Base-by-base conservation (phyloP, 1,140 invertebrate species). In the Drosophila bifasciata region DNA sequence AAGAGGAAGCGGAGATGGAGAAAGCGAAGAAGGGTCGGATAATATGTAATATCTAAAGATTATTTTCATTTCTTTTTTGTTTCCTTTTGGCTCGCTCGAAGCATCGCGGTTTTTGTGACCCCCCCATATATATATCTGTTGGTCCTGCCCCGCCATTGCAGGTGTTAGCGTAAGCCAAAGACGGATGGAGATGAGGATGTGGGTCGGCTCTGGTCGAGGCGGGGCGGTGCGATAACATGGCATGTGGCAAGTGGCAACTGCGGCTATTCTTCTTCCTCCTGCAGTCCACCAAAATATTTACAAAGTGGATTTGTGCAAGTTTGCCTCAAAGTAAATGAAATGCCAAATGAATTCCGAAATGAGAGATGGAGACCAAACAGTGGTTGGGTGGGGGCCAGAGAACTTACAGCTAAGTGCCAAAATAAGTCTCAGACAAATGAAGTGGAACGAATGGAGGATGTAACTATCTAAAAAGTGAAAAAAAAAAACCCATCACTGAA, bases 41-140 rank as follows among this genome's bases (percentile, higher is more conserved):
- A 86, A 86, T 75, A 62, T 81, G 83, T 81, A 81, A 88, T 81
- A 86, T 88, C 81, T 59, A 61, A 88, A 70, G 81, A 81, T 88
- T 81, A 86, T 86, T 58, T 66, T 39, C 45, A 51, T 53, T 53
- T 49, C 32, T 50, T 45, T 69, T 43, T 49, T 23, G 15, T 28
- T 25, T n/a, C n/a, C 39, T 66, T 50, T 57, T 64, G 59, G 59
- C 66, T 40, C 63, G 40, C 53, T 58, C 17, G 5, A 40, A 53
- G 67, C 23, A 21, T 41, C 48, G 73, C 58, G 77, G 58, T 86
- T 85, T 80, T 86, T 86, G 81, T 64, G 76, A 61, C 77, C 76
- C 46, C 23, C 77, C 76, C 46, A 19, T 11, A 28, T 23, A 44
- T 64, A 36, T 55, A 52, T 66, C 68, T 36, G 2, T 9, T 7